Evolutionary conservation across 1,140 invertebrate species (phyloP), one percentile per base, ranked within the genome.

Genomic region (Ips typographus): DNA sequence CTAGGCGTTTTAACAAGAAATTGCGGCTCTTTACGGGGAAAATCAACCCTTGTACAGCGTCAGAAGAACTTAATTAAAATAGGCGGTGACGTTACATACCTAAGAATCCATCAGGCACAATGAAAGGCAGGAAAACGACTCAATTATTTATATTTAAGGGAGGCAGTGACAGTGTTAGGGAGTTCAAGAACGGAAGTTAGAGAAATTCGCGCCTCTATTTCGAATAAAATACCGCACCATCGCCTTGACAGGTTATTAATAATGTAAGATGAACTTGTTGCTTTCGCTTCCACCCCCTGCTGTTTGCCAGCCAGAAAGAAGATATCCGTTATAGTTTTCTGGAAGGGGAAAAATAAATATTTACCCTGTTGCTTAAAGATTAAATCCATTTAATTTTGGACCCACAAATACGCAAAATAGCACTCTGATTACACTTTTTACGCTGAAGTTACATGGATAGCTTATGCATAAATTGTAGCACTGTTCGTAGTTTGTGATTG

Each of bases 211-310:
- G 56, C 65, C 65, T 68, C 65, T 68, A 68, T 68, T 68, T 68
- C 58, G 65, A 68, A 68, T 68, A 68, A 68, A 68, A 68, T 68
- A 61, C 65, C 55, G 56, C 63, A 65, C 65, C 36, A 68, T 47
- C 65, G 40, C 36, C 65, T 68, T 61, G 65, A 68, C 65, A 68
- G 65, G 65, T 68, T 68, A 68, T 68, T 68, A 68, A 68, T 68
- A 68, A 68, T 68, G 65, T 42, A 68, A 68, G 65, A 68, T 61
- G 65, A 68, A 68, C 65, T 68, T 68, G 65, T 68, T 68, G 65
- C 55, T 51, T 42, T 22, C 22, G 22, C 22, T 22, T 22, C 22
- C 22, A 39, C 6, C 40, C 44, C 62, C 47, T 43, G 40, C 5
- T 38, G 1, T 44, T 49, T 52, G 40, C 43, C 42, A 40, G 8